Evolutionary conservation across 2,888 invertebrate species (phyloP), one percentile per base, ranked within the genome.

Genomic region (Meliscaeva auricollis): DNA sequence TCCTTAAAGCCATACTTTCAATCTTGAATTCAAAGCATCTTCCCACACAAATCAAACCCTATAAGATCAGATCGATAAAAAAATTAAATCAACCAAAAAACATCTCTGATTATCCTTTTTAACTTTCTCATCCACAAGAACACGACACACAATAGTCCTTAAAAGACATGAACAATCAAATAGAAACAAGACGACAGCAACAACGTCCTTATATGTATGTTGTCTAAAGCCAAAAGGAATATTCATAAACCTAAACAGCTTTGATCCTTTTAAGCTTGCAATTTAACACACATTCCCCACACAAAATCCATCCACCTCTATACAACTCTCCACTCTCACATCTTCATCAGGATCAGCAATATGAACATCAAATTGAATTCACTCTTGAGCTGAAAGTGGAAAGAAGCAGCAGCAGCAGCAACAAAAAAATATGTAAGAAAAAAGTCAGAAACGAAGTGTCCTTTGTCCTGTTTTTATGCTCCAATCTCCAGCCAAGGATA

Each of bases 331-430:
- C 9, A 30, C 50, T 35, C 32, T n/a, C 32, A 35, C 52, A 46
- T 17, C 41, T 17, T 30, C 48, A 35, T 15, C 52, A 41, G 17
- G 54, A 54, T 30, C 46, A 80, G 30, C 32, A 68, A 77, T 72
- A 81, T 72, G 72, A 73, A 38, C 44, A 80, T 76, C 54, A 81
- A 85, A 85, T 85, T 81, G 85, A 85, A 85, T 85, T 85, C 68
- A 75, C 79, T 66, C 79, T 66, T 66, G 50, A 66, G 44, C 64
- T 54, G 35, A 46, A 54, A 32, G 46, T 26, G 5, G 13, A 68
- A 35, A 35, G 32, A 44, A 22, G 13, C 41, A 38, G 13, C 5
- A 38, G 44, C 2, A 58, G 3, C 35, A 11, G 11, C 15, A 44
- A 11, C 20, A 26, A 22, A 15, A 26, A n/a, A 15, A 13, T 13